Percentiles rank a stretch among this genome's conserved stretches.
Conservation (phyloP, 37 sponge, comb jelly and placozoan genomes). For the Sycon ciliatum region DNA sequence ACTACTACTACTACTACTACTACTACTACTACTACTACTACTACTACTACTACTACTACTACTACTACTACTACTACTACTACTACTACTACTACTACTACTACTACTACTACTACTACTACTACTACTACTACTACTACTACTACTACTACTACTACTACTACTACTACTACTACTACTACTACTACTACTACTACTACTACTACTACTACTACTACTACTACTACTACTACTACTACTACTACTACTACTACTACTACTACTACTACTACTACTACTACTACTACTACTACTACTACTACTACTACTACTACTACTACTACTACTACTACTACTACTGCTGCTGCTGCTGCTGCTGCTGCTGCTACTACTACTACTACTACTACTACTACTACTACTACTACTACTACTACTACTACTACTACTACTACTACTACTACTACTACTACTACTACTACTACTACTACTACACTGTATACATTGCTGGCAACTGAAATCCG, state of each 20-base stretch:
- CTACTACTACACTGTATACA: conserved; percentile 8
- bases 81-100: conserved; percentile 6
- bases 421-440: conserved; percentile 8
- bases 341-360: neutral
- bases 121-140: conserved; percentile 8
- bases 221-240: conserved; percentile 8
- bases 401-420: conserved; percentile 8
- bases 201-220: conserved; percentile 6
- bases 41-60: conserved; percentile 8
- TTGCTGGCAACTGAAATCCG: no score
- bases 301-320: conserved; percentile 8
- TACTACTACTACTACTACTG: conserved; percentile 2
- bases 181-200: conserved; percentile 8
- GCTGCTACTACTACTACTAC: conserved; percentile 1
- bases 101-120: conserved; percentile 8
- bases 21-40: conserved; percentile 6
- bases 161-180: conserved; percentile 8
- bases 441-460: conserved; percentile 6
- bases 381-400: conserved; percentile 6
- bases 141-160: conserved; percentile 6
- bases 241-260: conserved; percentile 8
- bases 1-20: conserved; percentile 8
- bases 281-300: conserved; percentile 8
- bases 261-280: conserved; percentile 6
- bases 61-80: conserved; percentile 8